Conservation (phyloP, 2,888 invertebrate genomes). For the Entomobrya proxima region DNA sequence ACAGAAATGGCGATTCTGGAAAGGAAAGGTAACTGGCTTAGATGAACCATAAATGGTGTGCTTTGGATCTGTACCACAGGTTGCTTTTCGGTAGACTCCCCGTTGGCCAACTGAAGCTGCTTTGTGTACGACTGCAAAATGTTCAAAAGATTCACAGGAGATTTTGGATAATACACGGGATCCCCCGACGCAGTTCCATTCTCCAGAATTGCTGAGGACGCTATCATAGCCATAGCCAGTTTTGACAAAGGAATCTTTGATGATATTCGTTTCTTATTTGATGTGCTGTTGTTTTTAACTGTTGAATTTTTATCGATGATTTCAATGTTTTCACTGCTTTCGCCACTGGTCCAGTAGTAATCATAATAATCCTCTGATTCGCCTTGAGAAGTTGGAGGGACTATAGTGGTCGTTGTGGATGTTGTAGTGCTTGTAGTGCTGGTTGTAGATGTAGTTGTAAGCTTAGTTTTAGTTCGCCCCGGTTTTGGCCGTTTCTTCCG, state of each 20-base stretch:
- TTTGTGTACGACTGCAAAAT: slow-evolving; percentile 64
- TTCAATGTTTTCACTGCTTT: neutral
- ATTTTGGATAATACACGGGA: slow-evolving; percentile 45
- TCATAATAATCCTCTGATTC: slow-evolving; percentile 29
- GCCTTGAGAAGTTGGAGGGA: neutral
- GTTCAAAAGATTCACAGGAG: slow-evolving; percentile 57
- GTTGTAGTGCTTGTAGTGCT: slow-evolving; percentile 19
- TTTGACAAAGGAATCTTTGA: slow-evolving; percentile 34
- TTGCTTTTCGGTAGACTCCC: neutral
- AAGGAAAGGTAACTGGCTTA: slow-evolving; percentile 63
- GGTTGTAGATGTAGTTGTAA: neutral
- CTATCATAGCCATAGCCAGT: slow-evolving; percentile 56
- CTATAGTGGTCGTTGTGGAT: slow-evolving; percentile 15
- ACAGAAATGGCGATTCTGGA: slow-evolving; percentile 64
- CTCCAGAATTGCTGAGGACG: slow-evolving; percentile 32
- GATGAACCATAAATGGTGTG: slow-evolving; percentile 59
- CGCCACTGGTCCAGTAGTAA: slow-evolving; percentile 18
- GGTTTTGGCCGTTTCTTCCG: slow-evolving; percentile 42
- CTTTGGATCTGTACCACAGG: slow-evolving; percentile 43
- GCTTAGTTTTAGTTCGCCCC: neutral
- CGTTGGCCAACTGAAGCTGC: slow-evolving; percentile 29
- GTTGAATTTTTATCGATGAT: neutral
- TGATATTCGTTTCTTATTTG: neutral
- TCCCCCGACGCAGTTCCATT: slow-evolving; percentile 16
- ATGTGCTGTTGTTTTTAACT: neutral